A percentile compares a stretch with the other conserved stretches of the same genome.
phyloP scores from a whole-genome alignment of 2,113 vertebrate species.

The Eclectus roratus region DNA sequence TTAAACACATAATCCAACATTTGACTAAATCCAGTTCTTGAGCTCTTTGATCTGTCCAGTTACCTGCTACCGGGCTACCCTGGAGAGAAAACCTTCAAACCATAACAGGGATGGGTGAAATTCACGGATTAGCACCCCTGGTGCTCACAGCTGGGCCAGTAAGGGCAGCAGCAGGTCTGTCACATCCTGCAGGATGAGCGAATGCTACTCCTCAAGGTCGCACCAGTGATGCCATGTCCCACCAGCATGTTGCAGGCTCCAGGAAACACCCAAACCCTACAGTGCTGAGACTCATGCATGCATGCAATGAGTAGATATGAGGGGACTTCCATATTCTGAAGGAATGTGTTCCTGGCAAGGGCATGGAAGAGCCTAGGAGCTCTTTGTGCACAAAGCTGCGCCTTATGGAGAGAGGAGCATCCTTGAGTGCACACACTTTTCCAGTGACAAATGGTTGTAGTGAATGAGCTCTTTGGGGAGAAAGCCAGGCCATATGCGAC shows the following conservation, averaged over 20 bases:
- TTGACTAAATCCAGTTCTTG: background rate
- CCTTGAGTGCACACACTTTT: no score
- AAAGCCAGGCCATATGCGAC: background rate
- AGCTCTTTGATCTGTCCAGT: conserved; percentile 2
- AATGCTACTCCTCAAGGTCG: background rate
- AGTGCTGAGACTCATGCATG: background rate
- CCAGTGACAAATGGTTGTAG: background rate
- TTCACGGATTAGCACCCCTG: background rate
- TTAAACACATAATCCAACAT: conserved; percentile 16
- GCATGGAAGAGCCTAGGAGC: background rate
- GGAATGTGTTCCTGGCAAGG: background rate
- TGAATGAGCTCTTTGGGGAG: background rate
- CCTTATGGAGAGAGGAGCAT: background rate
- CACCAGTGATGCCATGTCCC: background rate
- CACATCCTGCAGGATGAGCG: background rate
- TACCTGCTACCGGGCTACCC: background rate
- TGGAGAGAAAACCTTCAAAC: background rate
- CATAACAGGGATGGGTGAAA: background rate
- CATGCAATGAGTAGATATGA: background rate
- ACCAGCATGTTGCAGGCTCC: background rate
- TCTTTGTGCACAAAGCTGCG: background rate
- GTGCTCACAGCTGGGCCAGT: background rate
- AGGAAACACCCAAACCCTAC: background rate
- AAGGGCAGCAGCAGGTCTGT: background rate
- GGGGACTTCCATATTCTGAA: background rate